A percentile compares a stretch with the other conserved stretches of the same genome.
These are phyloP conservation scores for Alosa alosa DNA, from an alignment of 2,113 vertebrate species.

Conservation along the genomic window DNA sequence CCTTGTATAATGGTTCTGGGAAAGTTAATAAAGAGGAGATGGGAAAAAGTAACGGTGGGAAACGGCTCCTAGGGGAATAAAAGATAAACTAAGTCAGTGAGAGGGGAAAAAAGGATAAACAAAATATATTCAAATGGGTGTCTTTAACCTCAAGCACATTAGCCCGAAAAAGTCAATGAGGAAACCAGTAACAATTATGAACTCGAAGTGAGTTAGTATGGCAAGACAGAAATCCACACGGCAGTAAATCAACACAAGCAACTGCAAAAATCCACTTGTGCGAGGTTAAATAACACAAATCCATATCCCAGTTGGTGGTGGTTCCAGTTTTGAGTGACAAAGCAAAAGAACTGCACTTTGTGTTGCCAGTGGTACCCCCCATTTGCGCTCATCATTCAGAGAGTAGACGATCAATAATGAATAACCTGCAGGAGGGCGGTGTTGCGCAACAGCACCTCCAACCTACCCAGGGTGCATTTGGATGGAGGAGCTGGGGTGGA, in stretches of 20 bases:
- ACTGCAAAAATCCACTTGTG: neutral
- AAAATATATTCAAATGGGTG: slow-evolving; percentile 12
- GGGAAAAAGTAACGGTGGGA: neutral
- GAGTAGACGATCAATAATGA: slow-evolving; percentile 35
- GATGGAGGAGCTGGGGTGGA: slow-evolving; percentile 27
- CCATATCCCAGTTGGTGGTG: neutral
- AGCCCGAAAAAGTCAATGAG: neutral
- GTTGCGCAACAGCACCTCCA: slow-evolving; percentile 25
- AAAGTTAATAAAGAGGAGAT: neutral
- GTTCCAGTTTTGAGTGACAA: neutral
- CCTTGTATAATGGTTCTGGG: neutral
- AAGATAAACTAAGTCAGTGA: neutral
- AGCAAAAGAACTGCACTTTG: neutral
- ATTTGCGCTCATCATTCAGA: slow-evolving; percentile 17
- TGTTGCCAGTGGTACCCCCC: neutral
- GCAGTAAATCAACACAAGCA: neutral
- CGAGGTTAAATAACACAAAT: slow-evolving; percentile 12
- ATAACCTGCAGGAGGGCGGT: slow-evolving; percentile 19
- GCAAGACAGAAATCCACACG: slow-evolving; percentile 17
- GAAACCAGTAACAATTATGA: neutral
- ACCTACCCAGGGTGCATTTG: neutral
- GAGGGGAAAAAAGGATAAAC: neutral
- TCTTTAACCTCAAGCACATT: slow-evolving; percentile 1
- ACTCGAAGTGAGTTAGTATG: neutral
- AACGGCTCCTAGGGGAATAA: neutral